Conservation (phyloP, 1,140 invertebrate species). For the Nymphalis io region DNA sequence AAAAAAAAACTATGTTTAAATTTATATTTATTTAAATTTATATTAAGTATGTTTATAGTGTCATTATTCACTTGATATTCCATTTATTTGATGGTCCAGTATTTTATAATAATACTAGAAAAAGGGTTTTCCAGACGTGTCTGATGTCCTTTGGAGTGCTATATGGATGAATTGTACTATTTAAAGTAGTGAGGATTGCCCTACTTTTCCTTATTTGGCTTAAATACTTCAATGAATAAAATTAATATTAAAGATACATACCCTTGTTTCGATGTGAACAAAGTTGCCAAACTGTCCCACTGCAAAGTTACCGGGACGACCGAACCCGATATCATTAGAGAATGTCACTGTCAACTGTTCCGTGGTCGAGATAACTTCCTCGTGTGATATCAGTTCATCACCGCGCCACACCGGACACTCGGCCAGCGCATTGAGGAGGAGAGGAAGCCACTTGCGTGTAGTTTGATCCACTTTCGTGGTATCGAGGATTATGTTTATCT, state of each 20-base stretch:
- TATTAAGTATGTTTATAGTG: too few species aligned
- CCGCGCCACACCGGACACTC: constrained; percentile 84
- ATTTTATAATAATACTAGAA: not conserved
- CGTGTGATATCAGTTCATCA: constrained; percentile 84
- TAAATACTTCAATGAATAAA: not conserved
- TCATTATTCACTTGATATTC: too few species aligned
- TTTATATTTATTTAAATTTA: too few species aligned
- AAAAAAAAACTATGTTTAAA: too few species aligned
- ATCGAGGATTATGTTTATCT: constrained; percentile 85
- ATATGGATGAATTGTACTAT: not conserved
- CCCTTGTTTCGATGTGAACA: constrained; percentile 54
- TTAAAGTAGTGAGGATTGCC: too few species aligned
- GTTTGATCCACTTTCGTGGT: constrained; percentile 83
- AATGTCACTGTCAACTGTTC: constrained; percentile 86
- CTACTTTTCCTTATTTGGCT: not conserved
- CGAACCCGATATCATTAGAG: constrained; percentile 83
- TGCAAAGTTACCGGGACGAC: constrained; percentile 61
- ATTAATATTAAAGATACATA: constrained; percentile 15
- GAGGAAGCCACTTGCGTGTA: constrained; percentile 86
- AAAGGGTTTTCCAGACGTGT: not conserved
- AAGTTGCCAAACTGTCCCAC: constrained; percentile 63
- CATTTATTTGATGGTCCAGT: too few species aligned
- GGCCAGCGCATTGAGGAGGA: constrained; percentile 86
- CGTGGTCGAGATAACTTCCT: constrained; percentile 88
- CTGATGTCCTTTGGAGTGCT: too few species aligned